Evolutionary conservation across 2,888 invertebrate genomes (phyloP).

Genomic region (Periphyllus acericola): DNA sequence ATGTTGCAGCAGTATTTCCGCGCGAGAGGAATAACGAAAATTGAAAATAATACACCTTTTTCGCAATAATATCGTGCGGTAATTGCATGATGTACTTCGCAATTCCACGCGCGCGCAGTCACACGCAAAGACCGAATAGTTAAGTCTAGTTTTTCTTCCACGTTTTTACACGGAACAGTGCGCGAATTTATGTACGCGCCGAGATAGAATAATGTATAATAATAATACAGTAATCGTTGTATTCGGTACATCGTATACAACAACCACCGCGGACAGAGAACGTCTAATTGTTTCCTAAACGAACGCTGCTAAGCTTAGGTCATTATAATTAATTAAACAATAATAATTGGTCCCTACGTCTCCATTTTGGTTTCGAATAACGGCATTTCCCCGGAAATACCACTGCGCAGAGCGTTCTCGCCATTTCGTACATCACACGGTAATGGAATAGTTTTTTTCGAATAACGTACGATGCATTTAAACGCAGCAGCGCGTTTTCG

Average conservation of each 20-base stretch:
- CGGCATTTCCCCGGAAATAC: constrained; percentile 6
- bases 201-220: background rate
- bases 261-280: constrained; percentile 10
- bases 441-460: no score
- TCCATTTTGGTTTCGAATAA: constrained; percentile 2
- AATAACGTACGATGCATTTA: no score
- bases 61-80: no score
- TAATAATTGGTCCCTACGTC: constrained; percentile 12
- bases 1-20: background rate
- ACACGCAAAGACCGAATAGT: background rate
- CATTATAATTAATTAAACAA: constrained; percentile 51
- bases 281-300: constrained; percentile 22
- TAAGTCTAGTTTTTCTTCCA: background rate
- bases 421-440: background rate
- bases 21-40: background rate
- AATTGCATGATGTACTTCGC: background rate
- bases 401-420: background rate
- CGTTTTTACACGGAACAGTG: background rate
- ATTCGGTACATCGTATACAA: background rate
- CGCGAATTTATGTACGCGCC: background rate
- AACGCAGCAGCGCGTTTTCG: background rate
- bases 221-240: background rate
- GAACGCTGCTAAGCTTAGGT: background rate
- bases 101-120: background rate
- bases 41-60: background rate